These are phyloP conservation scores for Heliocidaris tuberculata DNA, from an alignment of 35 echinoderm and acorn worm genomes.

Conservation along the genomic window DNA sequence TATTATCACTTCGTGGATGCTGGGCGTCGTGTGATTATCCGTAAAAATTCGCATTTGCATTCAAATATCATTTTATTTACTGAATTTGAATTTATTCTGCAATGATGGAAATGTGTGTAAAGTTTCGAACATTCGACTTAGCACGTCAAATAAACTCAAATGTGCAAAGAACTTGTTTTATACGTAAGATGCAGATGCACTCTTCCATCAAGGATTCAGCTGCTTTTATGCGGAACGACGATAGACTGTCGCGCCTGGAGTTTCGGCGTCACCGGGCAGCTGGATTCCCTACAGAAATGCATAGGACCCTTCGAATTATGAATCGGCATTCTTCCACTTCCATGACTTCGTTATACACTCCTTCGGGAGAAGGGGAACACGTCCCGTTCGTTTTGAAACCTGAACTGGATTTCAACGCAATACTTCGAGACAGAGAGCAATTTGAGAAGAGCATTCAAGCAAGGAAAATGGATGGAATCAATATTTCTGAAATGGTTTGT, in stretches of 20 bases:
- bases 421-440: neutral
- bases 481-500: conserved; percentile 51
- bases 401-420: conserved; percentile 42
- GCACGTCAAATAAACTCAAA: neutral
- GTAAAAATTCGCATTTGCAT: no score
- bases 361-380: conserved; percentile 45
- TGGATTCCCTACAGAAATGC: neutral
- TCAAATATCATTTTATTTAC: no score
- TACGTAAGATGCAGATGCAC: neutral
- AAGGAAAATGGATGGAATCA: conserved; percentile 24
- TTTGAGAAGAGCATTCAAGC: conserved; percentile 37
- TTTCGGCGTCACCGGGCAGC: neutral
- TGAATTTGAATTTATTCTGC: neutral
- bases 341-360: conserved; percentile 37
- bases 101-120: neutral
- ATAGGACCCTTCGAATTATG: neutral
- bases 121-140: neutral
- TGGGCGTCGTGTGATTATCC: no score
- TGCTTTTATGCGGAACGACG: neutral
- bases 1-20: no score
- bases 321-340: conserved; percentile 30
- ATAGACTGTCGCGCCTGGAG: conserved; percentile 6
- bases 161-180: neutral
- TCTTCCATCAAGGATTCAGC: neutral
- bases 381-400: conserved; percentile 61